Evolutionary conservation across 2,113 vertebrate species (phyloP).

Genomic region (Cyprinus carpio): DNA sequence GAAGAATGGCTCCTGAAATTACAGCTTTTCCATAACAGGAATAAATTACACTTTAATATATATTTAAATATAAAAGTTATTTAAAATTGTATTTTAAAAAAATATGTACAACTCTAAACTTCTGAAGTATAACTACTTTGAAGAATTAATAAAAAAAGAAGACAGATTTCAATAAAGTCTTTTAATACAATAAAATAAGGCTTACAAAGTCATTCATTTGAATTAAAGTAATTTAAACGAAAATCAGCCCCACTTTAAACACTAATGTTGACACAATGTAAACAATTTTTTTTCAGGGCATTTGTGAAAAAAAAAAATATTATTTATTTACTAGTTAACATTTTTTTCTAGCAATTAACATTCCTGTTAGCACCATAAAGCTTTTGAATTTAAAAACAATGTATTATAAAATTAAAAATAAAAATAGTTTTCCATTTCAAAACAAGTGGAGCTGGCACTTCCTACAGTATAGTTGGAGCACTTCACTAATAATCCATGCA

Average conservation of each 20-base stretch:
- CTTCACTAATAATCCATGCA: slow-evolving; percentile 63
- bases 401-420: slow-evolving; percentile 37
- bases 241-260: slow-evolving; percentile 60
- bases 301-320: slow-evolving; percentile 29
- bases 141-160: too few species aligned
- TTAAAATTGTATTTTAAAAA: neutral
- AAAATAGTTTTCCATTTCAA: slow-evolving; percentile 64
- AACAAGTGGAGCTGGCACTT: slow-evolving; percentile 67
- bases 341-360: slow-evolving; percentile 23
- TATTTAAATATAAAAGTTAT: neutral
- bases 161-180: slow-evolving; percentile 49
- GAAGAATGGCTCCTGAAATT: neutral
- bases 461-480: slow-evolving; percentile 64
- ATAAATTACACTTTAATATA: too few species aligned
- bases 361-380: slow-evolving; percentile 71
- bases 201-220: slow-evolving; percentile 68
- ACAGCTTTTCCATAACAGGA: too few species aligned
- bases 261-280: slow-evolving; percentile 40
- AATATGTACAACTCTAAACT: too few species aligned
- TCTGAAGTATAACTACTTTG: too few species aligned
- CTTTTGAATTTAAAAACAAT: slow-evolving; percentile 62
- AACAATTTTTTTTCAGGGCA: neutral
- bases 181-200: slow-evolving; percentile 71
- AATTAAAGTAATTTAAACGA: slow-evolving; percentile 61
- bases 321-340: too few species aligned